Evolutionary conservation across 2,113 vertebrate species (phyloP).

Genomic region (Bubalus kerabau): DNA sequence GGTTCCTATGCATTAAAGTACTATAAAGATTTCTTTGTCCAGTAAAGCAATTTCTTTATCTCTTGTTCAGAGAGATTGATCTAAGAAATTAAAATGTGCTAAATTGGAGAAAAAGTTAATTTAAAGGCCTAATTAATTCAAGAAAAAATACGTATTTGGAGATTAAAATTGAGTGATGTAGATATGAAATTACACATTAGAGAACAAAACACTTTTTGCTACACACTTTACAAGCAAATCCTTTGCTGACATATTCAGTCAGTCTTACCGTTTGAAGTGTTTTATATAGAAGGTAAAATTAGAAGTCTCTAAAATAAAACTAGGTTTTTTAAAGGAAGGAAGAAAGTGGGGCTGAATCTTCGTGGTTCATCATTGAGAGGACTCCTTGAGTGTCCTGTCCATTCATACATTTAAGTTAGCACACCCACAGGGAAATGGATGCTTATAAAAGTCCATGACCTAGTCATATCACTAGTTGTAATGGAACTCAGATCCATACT

Average conservation of each 20-base stretch:
- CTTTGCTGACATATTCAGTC: not conserved
- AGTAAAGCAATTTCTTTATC: not conserved
- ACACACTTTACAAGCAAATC: not conserved
- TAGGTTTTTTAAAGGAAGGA: not conserved
- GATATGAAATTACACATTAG: not conserved
- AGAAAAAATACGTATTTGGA: not conserved
- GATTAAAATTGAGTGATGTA: constrained; percentile 1
- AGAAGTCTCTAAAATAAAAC: not conserved
- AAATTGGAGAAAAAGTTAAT: not conserved
- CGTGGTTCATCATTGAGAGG: not conserved
- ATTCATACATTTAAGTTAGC: not conserved
- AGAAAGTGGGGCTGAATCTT: not conserved
- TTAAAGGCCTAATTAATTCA: not conserved
- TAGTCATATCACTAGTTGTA: not conserved
- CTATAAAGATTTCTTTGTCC: constrained; percentile 12
- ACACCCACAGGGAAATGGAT: not conserved
- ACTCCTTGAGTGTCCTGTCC: not conserved
- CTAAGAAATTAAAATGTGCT: not conserved
- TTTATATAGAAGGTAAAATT: not conserved
- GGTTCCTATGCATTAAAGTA: not conserved
- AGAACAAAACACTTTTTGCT: not conserved
- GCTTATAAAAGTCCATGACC: not conserved
- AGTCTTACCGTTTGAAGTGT: not conserved
- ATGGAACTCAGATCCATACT: not conserved
- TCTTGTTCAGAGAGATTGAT: not conserved